Conservation (phyloP, 2,888 invertebrate genomes). For the Melikaiella ostensackeni region DNA sequence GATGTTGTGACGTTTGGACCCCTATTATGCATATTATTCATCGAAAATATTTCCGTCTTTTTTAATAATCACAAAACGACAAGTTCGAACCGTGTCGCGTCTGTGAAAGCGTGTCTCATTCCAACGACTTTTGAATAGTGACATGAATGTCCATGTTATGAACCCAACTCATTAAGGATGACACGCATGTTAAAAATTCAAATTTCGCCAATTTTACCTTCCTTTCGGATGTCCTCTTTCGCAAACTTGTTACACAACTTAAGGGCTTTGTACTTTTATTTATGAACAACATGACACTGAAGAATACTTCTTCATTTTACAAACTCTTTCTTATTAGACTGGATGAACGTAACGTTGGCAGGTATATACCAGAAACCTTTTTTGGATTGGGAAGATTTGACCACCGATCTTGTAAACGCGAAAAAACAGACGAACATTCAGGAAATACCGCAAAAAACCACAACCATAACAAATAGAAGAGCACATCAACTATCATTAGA, state of each 20-base stretch:
- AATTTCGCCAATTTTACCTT: constrained; percentile 16
- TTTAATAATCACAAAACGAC: constrained; percentile 43
- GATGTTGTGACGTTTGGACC: constrained; percentile 46
- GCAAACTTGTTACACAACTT: constrained; percentile 15
- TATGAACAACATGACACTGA: neutral
- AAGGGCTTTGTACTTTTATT: constrained; percentile 13
- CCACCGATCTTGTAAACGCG: too few species aligned
- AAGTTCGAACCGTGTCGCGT: constrained; percentile 19
- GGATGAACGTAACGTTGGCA: too few species aligned
- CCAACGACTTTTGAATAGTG: constrained; percentile 9
- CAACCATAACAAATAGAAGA: too few species aligned
- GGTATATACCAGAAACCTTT: too few species aligned
- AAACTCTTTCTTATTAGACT: too few species aligned
- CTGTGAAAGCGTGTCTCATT: constrained; percentile 18
- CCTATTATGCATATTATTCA: constrained; percentile 42
- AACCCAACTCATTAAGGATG: constrained; percentile 37
- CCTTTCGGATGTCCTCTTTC: neutral
- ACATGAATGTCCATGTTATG: constrained; percentile 28
- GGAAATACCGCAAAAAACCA: too few species aligned
- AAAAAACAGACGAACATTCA: too few species aligned
- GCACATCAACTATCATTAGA: too few species aligned
- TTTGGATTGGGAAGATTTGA: too few species aligned
- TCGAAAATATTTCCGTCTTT: constrained; percentile 52
- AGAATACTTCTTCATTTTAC: neutral
- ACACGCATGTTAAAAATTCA: constrained; percentile 28